Evolutionary conservation across 2,888 invertebrate genomes (phyloP).

Genomic region (Andrena minutula): DNA sequence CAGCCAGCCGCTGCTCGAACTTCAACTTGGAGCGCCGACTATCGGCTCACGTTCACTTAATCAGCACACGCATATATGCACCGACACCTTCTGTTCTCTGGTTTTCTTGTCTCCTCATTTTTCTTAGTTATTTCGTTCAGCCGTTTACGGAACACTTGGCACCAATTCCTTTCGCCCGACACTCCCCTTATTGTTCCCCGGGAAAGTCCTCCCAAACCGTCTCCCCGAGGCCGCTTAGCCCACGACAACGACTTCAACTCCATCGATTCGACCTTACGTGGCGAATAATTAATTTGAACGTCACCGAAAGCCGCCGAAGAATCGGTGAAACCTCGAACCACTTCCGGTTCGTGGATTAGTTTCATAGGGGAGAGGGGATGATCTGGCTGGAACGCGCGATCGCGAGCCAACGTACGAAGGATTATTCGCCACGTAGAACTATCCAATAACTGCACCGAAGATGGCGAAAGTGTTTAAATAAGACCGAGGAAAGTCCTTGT

Average conservation of each 20-base stretch:
- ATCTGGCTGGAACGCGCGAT: not conserved
- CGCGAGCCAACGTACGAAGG: not conserved
- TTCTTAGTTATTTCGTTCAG: slow-evolving; percentile 14
- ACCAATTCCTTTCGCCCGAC: slow-evolving; percentile 25
- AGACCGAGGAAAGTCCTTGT: slow-evolving; percentile 14
- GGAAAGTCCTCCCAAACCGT: slow-evolving; percentile 5
- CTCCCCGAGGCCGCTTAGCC: slow-evolving; percentile 15
- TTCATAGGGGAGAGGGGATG: not conserved
- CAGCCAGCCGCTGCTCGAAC: slow-evolving; percentile 45
- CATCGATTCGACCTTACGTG: slow-evolving; percentile 23
- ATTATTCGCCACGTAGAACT: slow-evolving; percentile 43
- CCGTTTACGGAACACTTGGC: slow-evolving; percentile 48
- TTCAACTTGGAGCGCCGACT: slow-evolving; percentile 64
- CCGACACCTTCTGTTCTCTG: slow-evolving; percentile 62
- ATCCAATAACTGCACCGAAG: slow-evolving; percentile 8
- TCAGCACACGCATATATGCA: slow-evolving; percentile 75
- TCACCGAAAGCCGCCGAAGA: too few species aligned
- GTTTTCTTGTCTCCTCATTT: not conserved
- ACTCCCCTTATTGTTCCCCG: slow-evolving; percentile 10
- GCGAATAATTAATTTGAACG: slow-evolving; percentile 36
- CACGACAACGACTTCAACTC: slow-evolving; percentile 5
- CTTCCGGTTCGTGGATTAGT: not conserved
- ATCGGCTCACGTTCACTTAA: slow-evolving; percentile 65
- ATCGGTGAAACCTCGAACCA: not conserved
- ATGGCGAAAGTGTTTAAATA: slow-evolving; percentile 23